These are phyloP conservation scores for Episyrphus balteatus DNA, from an alignment of 1,140 invertebrate species.

Conservation along the genomic window DNA sequence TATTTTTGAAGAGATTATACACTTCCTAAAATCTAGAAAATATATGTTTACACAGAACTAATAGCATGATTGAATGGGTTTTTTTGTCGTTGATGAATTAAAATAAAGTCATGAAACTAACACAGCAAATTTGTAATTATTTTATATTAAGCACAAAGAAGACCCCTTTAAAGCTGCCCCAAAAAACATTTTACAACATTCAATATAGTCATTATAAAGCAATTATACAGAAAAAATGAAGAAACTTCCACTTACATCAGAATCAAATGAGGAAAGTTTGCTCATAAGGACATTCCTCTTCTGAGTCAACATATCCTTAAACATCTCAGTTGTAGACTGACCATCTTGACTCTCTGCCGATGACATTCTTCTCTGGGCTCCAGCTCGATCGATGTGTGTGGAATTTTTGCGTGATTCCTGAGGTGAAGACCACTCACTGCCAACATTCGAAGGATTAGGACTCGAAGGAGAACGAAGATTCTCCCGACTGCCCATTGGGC, in stretches of 20 bases:
- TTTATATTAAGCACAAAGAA: no score
- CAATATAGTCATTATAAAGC: no score
- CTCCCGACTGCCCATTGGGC: slow-evolving; percentile 65
- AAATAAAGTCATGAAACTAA: no score
- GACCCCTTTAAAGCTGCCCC: no score
- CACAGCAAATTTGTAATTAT: no score
- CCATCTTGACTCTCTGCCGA: slow-evolving; percentile 41
- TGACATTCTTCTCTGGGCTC: slow-evolving; percentile 18
- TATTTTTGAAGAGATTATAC: no score
- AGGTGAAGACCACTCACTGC: slow-evolving; percentile 32
- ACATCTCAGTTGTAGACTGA: slow-evolving; percentile 73
- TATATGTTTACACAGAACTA: no score
- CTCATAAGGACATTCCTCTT: slow-evolving; percentile 76
- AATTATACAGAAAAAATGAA: no score
- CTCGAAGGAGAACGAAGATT: slow-evolving; percentile 51
- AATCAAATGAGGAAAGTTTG: slow-evolving; percentile 78
- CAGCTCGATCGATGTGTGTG: slow-evolving; percentile 21
- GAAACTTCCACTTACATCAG: slow-evolving; percentile 59
- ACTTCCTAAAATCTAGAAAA: no score
- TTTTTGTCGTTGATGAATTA: no score
- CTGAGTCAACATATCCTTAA: slow-evolving; percentile 77
- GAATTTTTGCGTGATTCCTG: slow-evolving; percentile 36
- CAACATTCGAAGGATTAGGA: slow-evolving; percentile 25
- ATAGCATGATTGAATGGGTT: no score
- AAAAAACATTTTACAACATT: no score